Evolutionary conservation across 2,888 invertebrate species (phyloP).

Genomic region (Caenorhabditis plicata): DNA sequence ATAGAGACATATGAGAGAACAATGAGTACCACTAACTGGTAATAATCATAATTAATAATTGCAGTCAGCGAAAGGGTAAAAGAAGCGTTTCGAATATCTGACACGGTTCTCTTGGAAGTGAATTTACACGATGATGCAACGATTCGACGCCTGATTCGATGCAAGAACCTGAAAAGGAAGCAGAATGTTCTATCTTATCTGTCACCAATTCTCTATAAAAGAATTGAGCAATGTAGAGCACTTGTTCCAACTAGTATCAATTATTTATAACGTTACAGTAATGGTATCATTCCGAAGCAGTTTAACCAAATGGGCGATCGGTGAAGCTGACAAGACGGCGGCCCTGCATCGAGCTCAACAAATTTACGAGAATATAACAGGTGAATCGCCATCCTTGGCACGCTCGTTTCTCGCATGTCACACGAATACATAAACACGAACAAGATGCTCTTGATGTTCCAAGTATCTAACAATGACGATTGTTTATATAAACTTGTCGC

Average conservation of each 20-base stretch:
- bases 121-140: constrained; percentile 70
- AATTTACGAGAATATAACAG: constrained; percentile 21
- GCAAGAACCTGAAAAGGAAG: constrained; percentile 49
- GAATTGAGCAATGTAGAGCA: constrained; percentile 67
- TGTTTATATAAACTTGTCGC: too few relatives aligned
- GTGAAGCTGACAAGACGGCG: constrained; percentile 13
- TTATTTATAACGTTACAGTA: constrained; percentile 1
- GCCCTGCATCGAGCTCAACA: constrained; percentile 23
- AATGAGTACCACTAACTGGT: background rate
- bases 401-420: too few relatives aligned
- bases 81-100: constrained; percentile 69
- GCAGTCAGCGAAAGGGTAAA: constrained; percentile 70
- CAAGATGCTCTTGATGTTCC: too few relatives aligned
- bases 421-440: too few relatives aligned
- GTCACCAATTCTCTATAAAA: constrained; percentile 67
- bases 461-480: too few relatives aligned
- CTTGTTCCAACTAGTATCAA: background rate
- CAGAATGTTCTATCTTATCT: constrained; percentile 61
- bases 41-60: constrained; percentile 16
- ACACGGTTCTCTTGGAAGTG: constrained; percentile 70
- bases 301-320: constrained; percentile 12
- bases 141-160: constrained; percentile 44
- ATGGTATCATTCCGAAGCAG: constrained; percentile 15
- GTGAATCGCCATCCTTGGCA: constrained; percentile 1
- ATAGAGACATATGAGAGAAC: background rate